A percentile compares a stretch with the other conserved stretches of the same genome.
Conservation (phyloP, 2,888 invertebrate genomes). For the Idaea biselata region DNA sequence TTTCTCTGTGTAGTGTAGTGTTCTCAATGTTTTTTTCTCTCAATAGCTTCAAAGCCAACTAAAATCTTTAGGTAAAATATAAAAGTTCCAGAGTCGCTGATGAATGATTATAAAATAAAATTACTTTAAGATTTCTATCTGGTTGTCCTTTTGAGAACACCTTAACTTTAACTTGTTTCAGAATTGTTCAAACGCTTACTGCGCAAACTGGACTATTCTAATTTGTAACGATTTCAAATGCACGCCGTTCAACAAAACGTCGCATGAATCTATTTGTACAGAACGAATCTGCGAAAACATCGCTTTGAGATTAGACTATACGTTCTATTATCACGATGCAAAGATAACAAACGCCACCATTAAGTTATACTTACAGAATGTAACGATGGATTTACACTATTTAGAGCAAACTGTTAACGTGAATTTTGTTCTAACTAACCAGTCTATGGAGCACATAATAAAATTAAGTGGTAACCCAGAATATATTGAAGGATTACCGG, state of each 20-base stretch:
- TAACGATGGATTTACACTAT: slow-evolving; percentile 40
- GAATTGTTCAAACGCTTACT: slow-evolving; percentile 63
- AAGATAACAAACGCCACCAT: slow-evolving; percentile 59
- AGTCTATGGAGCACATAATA: slow-evolving; percentile 44
- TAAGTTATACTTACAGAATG: slow-evolving; percentile 48
- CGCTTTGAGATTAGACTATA: slow-evolving; percentile 56
- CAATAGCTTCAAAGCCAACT: too few relatives aligned
- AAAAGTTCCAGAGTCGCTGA: too few relatives aligned
- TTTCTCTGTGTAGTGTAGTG: too few relatives aligned
- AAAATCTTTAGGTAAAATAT: too few relatives aligned
- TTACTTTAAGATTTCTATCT: too few relatives aligned
- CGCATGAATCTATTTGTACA: slow-evolving; percentile 56
- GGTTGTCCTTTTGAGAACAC: background rate
- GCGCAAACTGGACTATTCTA: slow-evolving; percentile 59
- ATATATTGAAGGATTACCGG: slow-evolving; percentile 84
- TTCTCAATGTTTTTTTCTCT: too few relatives aligned
- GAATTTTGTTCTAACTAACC: slow-evolving; percentile 53
- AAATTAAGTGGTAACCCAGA: slow-evolving; percentile 88
- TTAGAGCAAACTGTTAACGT: slow-evolving; percentile 57
- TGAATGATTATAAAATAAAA: too few relatives aligned
- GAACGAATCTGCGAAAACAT: slow-evolving; percentile 54
- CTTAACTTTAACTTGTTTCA: slow-evolving; percentile 38
- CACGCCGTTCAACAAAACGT: slow-evolving; percentile 46
- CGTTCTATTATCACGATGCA: slow-evolving; percentile 54
- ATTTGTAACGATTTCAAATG: slow-evolving; percentile 51